Evolutionary conservation across 1,140 invertebrate species (phyloP).

Genomic region (Drepana arcuata): DNA sequence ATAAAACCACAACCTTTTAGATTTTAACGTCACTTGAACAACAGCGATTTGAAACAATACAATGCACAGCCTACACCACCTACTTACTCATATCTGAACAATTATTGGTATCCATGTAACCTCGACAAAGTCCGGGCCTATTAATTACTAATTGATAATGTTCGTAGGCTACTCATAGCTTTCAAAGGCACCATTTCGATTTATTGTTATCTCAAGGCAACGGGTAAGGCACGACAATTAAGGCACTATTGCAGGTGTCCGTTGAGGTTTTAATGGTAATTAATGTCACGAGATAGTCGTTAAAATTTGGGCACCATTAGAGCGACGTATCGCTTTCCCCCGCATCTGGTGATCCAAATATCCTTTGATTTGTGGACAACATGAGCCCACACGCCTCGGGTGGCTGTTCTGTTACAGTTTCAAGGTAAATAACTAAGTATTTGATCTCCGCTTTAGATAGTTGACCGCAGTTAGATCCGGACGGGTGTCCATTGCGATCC

Average conservation of each 20-base stretch:
- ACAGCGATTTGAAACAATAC: too few species aligned
- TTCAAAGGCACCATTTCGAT: conserved; percentile 13
- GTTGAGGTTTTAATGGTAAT: background rate
- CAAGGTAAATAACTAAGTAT: conserved; percentile 43
- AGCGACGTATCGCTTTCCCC: background rate
- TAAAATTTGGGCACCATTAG: background rate
- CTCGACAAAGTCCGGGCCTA: conserved; percentile 3
- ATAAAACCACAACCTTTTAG: too few species aligned
- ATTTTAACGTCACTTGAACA: too few species aligned
- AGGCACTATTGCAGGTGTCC: background rate
- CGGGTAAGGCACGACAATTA: background rate
- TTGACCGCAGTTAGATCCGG: conserved; percentile 27
- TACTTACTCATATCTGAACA: too few species aligned
- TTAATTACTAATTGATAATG: conserved; percentile 14
- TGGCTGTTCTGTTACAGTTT: conserved; percentile 13
- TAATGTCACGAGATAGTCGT: background rate
- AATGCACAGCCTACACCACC: too few species aligned
- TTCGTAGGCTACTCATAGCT: conserved; percentile 5
- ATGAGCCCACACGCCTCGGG: too few species aligned
- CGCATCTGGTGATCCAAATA: too few species aligned
- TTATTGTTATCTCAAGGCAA: conserved; percentile 15
- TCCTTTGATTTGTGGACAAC: too few species aligned
- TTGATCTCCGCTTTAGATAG: conserved; percentile 47
- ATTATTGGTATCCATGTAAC: too few species aligned
- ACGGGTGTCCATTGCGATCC: conserved; percentile 25